phyloP scores from a whole-genome alignment of 2,113 vertebrate genomes.

The Rhabdornis inornatus region DNA sequence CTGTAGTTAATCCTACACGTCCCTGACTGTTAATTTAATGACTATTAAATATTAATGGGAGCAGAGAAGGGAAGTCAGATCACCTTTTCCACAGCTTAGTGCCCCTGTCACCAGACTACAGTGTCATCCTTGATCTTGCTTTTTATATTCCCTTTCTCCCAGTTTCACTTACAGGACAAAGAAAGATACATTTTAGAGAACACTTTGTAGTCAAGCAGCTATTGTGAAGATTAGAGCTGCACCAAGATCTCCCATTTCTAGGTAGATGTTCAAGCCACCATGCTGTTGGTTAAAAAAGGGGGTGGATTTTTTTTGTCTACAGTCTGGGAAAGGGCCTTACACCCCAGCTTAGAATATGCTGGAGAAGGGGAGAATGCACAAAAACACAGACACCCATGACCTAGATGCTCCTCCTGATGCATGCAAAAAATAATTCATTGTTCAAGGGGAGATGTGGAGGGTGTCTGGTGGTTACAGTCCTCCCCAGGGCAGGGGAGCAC shows the following conservation, averaged over 20 bases:
- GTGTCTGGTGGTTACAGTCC: not conserved
- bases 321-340: not conserved
- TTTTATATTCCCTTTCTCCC: conserved; percentile 16
- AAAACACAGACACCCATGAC: not conserved
- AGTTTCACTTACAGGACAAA: conserved; percentile 8
- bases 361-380: not conserved
- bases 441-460: not conserved
- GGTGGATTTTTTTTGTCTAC: not conserved
- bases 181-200: not conserved
- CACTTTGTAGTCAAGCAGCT: not conserved
- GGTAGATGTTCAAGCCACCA: not conserved
- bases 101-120: conserved; percentile 28
- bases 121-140: conserved; percentile 47
- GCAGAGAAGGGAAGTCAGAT: conserved; percentile 31
- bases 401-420: not conserved
- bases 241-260: not conserved
- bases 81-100: conserved; percentile 50
- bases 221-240: not conserved
- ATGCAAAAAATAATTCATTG: not conserved
- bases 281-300: not conserved
- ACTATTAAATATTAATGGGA: conserved; percentile 60
- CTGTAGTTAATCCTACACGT: conserved; percentile 50
- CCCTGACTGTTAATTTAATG: conserved; percentile 51
- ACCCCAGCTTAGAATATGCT: not conserved
- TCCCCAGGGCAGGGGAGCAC: not conserved